Percentiles rank a stretch among this genome's conserved stretches.
These are phyloP conservation scores for Lepidocyrtoides sp. DNA, from an alignment of 2,888 invertebrate genomes.

Conservation along the genomic window DNA sequence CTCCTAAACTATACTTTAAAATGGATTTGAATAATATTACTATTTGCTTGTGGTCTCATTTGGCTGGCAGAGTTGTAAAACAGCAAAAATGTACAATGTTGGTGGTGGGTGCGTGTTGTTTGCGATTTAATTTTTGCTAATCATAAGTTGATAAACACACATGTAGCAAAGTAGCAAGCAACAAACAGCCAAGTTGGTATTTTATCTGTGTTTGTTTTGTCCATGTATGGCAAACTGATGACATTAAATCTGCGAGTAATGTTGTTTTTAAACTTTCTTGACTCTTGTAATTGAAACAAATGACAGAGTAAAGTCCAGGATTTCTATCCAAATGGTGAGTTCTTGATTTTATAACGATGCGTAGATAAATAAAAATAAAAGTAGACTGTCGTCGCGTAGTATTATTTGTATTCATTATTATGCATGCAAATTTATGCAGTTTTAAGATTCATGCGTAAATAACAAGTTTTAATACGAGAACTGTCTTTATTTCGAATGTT, in stretches of 20 bases:
- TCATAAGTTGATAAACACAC: constrained; percentile 8
- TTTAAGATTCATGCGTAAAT: neutral
- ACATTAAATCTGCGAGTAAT: constrained; percentile 12
- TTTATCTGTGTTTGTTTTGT: constrained; percentile 30
- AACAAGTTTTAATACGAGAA: constrained; percentile 35
- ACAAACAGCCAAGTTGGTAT: no score
- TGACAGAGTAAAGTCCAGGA: neutral
- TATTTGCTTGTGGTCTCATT: constrained; percentile 20
- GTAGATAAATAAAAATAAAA: neutral
- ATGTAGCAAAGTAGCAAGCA: neutral
- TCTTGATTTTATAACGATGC: neutral
- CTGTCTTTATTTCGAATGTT: constrained; percentile 68
- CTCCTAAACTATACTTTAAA: neutral
- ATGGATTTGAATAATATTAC: neutral
- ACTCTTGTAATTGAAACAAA: neutral
- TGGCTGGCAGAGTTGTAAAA: neutral
- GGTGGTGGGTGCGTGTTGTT: constrained; percentile 32
- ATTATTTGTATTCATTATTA: no score
- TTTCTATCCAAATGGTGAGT: constrained; percentile 2
- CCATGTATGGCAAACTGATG: constrained; percentile 14
- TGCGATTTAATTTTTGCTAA: neutral
- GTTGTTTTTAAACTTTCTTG: neutral
- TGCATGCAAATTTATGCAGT: neutral
- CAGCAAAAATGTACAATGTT: neutral
- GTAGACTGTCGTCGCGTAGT: no score